Conservation (phyloP, 2,113 vertebrate species). For the Raja brachyura region DNA sequence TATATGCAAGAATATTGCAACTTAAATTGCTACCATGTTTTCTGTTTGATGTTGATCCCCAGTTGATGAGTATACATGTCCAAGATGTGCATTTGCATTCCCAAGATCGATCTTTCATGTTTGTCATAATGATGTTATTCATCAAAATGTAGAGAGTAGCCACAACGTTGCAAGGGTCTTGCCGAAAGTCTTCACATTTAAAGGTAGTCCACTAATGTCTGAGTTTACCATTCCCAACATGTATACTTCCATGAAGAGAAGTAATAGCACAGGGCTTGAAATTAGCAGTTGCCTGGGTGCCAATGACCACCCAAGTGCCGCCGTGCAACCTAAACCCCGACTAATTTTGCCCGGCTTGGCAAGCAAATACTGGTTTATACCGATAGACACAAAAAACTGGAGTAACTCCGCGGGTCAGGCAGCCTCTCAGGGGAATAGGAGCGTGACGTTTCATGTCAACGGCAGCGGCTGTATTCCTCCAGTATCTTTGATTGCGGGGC, state of each 20-base stretch:
- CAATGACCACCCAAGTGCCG: too few relatives aligned
- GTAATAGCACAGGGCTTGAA: too few relatives aligned
- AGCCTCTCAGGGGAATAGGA: too few relatives aligned
- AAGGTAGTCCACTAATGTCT: not conserved
- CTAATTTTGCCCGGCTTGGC: too few relatives aligned
- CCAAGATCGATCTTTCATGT: not conserved
- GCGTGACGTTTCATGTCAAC: too few relatives aligned
- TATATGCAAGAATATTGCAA: not conserved
- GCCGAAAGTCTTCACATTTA: not conserved
- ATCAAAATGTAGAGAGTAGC: not conserved
- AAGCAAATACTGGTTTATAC: too few relatives aligned
- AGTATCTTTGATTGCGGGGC: too few relatives aligned
- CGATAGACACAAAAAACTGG: too few relatives aligned
- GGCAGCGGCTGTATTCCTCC: too few relatives aligned
- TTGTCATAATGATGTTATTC: not conserved
- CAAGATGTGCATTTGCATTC: not conserved
- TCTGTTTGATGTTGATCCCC: not conserved
- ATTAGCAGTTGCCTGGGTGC: too few relatives aligned
- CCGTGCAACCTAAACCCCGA: too few relatives aligned
- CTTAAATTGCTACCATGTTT: not conserved
- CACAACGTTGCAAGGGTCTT: not conserved
- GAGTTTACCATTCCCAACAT: not conserved
- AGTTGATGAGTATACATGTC: not conserved
- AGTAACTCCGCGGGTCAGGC: too few relatives aligned
- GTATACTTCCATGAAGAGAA: not conserved